phyloP scores from a whole-genome alignment of 2,888 invertebrate genomes.

The Craniophora ligustri region DNA sequence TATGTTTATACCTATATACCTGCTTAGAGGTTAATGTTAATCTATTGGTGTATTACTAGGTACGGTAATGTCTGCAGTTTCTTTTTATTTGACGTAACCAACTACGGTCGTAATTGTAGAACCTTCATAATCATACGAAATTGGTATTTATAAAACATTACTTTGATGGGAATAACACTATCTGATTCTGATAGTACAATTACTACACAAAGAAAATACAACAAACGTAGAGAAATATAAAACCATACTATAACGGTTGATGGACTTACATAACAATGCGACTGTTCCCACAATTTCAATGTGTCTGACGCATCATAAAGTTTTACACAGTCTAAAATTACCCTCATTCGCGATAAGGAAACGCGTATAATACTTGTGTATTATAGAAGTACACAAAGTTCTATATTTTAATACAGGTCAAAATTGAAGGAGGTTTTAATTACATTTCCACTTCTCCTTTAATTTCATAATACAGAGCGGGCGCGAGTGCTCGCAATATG shows the following conservation, averaged over 20 bases:
- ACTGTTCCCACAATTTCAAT: conserved; percentile 41
- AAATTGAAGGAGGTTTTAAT: conserved; percentile 37
- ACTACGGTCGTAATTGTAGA: not conserved
- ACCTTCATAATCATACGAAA: not conserved
- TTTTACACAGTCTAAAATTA: conserved; percentile 34
- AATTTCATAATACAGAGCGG: conserved; percentile 35
- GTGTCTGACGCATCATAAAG: conserved; percentile 36
- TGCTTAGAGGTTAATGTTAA: conserved; percentile 30
- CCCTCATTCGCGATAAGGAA: conserved; percentile 25
- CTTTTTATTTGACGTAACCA: conserved; percentile 7
- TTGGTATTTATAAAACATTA: conserved; percentile 13
- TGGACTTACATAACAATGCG: conserved; percentile 42
- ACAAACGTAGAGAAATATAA: conserved; percentile 37
- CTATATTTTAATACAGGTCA: conserved; percentile 21
- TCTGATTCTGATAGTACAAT: conserved; percentile 2
- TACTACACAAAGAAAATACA: conserved; percentile 16
- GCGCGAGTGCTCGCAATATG: conserved; percentile 47
- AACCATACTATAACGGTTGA: conserved; percentile 23
- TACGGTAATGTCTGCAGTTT: conserved; percentile 7
- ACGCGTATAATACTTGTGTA: conserved; percentile 12
- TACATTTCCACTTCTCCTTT: conserved; percentile 33
- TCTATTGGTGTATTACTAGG: conserved; percentile 11
- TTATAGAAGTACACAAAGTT: conserved; percentile 19
- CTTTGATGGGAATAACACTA: conserved; percentile 1
- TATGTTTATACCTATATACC: not conserved